A percentile compares a stretch with the other conserved stretches of the same genome.
Conservation (phyloP, 2,113 vertebrate species). For the Erythrolamprus reginae region DNA sequence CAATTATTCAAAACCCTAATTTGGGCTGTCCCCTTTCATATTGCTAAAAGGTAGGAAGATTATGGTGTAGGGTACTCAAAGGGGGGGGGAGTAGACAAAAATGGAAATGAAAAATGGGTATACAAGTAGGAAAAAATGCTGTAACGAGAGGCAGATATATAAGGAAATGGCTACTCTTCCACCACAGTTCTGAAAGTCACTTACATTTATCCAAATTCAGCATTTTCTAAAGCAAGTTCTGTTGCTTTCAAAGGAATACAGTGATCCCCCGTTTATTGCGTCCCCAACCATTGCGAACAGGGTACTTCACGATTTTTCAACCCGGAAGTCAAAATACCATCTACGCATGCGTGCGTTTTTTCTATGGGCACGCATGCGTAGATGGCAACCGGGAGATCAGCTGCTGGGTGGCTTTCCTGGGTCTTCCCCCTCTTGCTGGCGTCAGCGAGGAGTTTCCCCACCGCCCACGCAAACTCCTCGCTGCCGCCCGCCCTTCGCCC, state of each 20-base stretch:
- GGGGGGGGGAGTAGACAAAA: neutral
- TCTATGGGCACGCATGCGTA: too few species aligned
- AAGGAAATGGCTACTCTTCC: neutral
- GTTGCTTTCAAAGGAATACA: neutral
- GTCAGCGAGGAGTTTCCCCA: too few species aligned
- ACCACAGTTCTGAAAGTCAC: neutral
- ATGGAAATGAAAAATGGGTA: neutral
- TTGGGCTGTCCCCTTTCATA: neutral
- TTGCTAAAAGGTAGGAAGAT: neutral
- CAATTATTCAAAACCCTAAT: neutral
- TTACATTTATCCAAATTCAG: neutral
- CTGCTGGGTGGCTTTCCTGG: too few species aligned
- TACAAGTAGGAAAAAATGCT: neutral
- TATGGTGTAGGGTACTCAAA: neutral
- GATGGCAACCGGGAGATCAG: too few species aligned
- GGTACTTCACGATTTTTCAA: too few species aligned
- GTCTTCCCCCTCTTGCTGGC: too few species aligned
- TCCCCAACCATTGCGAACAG: too few species aligned
- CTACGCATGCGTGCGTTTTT: too few species aligned
- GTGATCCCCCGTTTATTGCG: too few species aligned
- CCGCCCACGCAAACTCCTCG: too few species aligned
- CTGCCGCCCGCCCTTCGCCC: too few species aligned
- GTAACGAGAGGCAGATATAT: neutral
- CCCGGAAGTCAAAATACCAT: too few species aligned
- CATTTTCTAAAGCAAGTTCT: neutral